phyloP scores from a whole-genome alignment of 2,888 invertebrate species.

The Cryptophagus acutangulus region DNA sequence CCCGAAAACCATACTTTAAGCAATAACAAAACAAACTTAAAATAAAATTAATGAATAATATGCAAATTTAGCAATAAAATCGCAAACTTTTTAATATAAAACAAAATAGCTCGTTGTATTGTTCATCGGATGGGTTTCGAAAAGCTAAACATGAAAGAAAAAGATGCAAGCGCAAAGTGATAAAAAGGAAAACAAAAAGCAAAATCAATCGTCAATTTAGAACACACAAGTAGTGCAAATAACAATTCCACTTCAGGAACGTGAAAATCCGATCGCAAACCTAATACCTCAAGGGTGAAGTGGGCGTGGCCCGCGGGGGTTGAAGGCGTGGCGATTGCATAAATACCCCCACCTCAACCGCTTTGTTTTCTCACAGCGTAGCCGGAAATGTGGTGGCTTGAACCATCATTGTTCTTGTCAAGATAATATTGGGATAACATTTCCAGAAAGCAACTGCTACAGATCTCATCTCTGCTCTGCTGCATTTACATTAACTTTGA shows the following conservation, averaged over 20 bases:
- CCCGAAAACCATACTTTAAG: too few species aligned
- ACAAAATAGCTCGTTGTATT: too few species aligned
- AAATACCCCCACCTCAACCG: constrained; percentile 41
- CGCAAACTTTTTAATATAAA: too few species aligned
- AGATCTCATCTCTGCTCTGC: constrained; percentile 30
- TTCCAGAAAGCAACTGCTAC: constrained; percentile 40
- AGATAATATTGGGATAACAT: constrained; percentile 51
- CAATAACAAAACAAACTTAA: too few species aligned
- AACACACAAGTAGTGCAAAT: constrained; percentile 22
- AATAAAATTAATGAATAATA: too few species aligned
- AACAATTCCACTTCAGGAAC: constrained; percentile 37
- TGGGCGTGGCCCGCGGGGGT: constrained; percentile 46
- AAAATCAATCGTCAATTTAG: constrained; percentile 38
- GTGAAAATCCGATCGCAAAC: constrained; percentile 44
- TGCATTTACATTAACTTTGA: too few species aligned
- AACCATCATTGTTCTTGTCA: constrained; percentile 51
- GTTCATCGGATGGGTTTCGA: too few species aligned
- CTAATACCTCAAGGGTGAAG: constrained; percentile 40
- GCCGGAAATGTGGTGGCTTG: constrained; percentile 50
- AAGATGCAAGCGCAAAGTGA: background rate
- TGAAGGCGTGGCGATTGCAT: constrained; percentile 36
- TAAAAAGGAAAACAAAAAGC: too few species aligned
- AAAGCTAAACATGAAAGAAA: too few species aligned
- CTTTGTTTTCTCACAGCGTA: constrained; percentile 49
- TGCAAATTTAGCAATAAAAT: too few species aligned